Conservation (phyloP, 1,140 invertebrate species). For the Atta cephalotes region DNA sequence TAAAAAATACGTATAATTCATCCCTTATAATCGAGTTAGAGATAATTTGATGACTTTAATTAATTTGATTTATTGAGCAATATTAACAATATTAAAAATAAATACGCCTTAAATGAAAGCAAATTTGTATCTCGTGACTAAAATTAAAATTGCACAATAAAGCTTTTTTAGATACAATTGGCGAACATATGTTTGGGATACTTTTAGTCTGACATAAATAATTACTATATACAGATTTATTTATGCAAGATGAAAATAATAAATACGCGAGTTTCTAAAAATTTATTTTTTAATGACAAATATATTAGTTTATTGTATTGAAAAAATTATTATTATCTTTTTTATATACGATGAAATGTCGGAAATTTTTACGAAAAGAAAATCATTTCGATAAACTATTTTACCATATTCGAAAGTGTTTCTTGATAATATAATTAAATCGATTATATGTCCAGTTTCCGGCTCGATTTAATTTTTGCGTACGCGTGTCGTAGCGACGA, state of each 20-base stretch:
- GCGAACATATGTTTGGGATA: neutral
- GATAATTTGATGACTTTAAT: neutral
- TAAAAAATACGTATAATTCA: too few species aligned
- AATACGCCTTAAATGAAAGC: neutral
- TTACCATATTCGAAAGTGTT: neutral
- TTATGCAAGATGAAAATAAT: neutral
- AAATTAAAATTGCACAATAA: neutral
- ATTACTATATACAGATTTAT: neutral
- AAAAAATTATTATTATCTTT: neutral
- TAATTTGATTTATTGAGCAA: neutral
- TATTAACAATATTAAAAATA: neutral
- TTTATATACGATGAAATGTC: neutral
- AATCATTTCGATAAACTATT: neutral
- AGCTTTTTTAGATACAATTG: neutral
- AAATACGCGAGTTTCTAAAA: neutral
- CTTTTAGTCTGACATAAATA: neutral
- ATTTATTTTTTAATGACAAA: neutral
- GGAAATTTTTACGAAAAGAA: neutral
- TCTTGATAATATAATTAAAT: neutral
- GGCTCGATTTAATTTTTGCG: conserved; percentile 31
- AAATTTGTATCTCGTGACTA: neutral
- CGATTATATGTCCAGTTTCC: neutral
- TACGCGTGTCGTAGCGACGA: neutral
- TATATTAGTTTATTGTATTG: neutral
- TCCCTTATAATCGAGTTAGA: neutral